Evolutionary conservation across 1,140 invertebrate genomes (phyloP), one percentile per base, ranked within the genome.

Genomic region (Aphelenchoides fujianensis): DNA sequence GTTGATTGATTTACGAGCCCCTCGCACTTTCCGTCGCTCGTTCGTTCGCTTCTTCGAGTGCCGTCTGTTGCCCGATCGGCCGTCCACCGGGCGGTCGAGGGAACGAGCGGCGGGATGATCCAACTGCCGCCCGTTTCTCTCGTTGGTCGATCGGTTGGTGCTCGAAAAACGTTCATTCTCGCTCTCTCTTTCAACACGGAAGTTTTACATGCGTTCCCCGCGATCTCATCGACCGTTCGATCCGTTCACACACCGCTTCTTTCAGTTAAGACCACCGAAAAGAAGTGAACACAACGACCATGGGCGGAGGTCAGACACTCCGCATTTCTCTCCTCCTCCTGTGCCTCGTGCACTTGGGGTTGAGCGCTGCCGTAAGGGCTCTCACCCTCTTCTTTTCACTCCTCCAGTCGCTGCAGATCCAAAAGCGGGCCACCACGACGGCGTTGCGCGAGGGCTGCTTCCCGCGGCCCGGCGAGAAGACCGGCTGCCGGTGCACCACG

Each of bases 401-500:
- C 23, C 12, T 48, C 12, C 12, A 48, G 12, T 12, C 23, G 12
- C 41, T 23, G 41, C 23, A 48, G 41, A 23, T 48, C 23, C 41
- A 23, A 48, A n/a, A n/a, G n/a, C 41, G 41, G 0, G 9, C 63
- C 19, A 80, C 68, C 32, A 61, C 54, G 27, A 69, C 53, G 5
- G 23, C 16, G 23, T 37, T 78, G 3, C 48, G 63, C 19, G 78
- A 78, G 31, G 53, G 61, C 16, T 78, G 76, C 57, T 78, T 78
- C 68, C 76, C 76, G 16, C 37, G 69, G 23, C 78, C 76, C 16
- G 23, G 23, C 32, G 23, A 48, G n/a, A 48, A 48, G 41, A 41
- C 12, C 23, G 63, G 70, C 5, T 71, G 70, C 59, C 36, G 64
- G 23, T 71, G 70, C 63, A n/a, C 2, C 37, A 66, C 66, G 34